Evolutionary conservation across 2,113 vertebrate species (phyloP), one percentile per base, ranked within the genome.

Genomic region (Ammodytes dubius): DNA sequence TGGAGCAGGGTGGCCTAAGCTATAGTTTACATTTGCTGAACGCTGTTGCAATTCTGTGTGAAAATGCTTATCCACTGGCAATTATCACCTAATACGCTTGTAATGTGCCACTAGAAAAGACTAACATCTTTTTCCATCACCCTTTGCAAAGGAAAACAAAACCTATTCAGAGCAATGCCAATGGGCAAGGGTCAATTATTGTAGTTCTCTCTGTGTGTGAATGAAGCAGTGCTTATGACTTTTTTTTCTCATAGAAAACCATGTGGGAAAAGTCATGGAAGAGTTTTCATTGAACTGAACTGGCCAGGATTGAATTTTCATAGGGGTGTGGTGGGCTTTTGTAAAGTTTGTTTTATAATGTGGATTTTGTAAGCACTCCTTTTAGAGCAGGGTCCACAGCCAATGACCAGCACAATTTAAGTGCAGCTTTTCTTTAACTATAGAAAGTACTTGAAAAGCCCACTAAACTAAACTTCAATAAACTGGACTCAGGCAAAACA

Each of bases 41-140:
- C 67, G 40, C 50, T 79, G 49, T 85, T 75, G 59, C 47, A 65
- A 71, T 77, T 87, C 84, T 83, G 65, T 82, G 64, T 63, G 67
- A 61, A 77, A 76, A 70, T 73, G 58, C 76, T 60, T 71, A 76
- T 70, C 72, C 58, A 40, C 45, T 70, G 76, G 65, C 80, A 66
- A 64, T 80, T 81, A 50, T 87, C 75, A 81, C 79, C 79, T 79
- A 86, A 82, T 87, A 85, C 73, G 70, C 76, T 82, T 27, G 72
- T 85, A 81, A 79, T 85, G 80, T 76, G 59, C 72, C 37, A 79
- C 37, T 53, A 80, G 67, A 74, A 68, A 77, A 64, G 47, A 85
- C 69, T 75, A 64, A 37, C 43, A 77, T 46, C 56, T 76, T 81
- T 89, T 83, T 69, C 53, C 63, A 81, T 85, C 79, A 85, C 15